phyloP scores from a whole-genome alignment of 2,888 invertebrate genomes.

The Cheilosia variabilis region DNA sequence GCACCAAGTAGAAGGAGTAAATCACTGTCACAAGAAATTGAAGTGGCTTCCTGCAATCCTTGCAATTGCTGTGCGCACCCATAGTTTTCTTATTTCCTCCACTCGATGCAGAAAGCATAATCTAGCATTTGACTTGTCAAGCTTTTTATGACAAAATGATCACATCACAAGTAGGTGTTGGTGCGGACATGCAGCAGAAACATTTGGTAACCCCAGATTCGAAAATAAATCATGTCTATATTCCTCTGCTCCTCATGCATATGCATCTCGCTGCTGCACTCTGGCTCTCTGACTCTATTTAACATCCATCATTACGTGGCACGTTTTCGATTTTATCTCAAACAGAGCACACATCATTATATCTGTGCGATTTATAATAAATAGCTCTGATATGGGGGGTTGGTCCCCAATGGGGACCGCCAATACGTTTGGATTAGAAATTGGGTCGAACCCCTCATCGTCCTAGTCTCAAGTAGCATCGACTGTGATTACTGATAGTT shows the following conservation, averaged over 20 bases:
- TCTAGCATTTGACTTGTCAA: constrained; percentile 49
- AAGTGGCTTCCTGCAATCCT: constrained; percentile 50
- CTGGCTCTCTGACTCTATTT: constrained; percentile 16
- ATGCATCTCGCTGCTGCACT: constrained; percentile 26
- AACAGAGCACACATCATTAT: constrained; percentile 51
- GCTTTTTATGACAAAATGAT: constrained; percentile 55
- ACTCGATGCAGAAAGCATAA: constrained; percentile 20
- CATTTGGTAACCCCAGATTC: constrained; percentile 50
- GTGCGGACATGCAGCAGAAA: constrained; percentile 25
- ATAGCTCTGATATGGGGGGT: constrained; percentile 21
- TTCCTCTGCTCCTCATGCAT: constrained; percentile 25
- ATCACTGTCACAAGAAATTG: constrained; percentile 59
- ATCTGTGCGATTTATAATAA: constrained; percentile 60
- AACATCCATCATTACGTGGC: constrained; percentile 62
- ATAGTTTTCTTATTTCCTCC: constrained; percentile 8
- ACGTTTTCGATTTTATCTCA: constrained; percentile 50
- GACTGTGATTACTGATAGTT: constrained; percentile 46
- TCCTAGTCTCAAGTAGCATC: constrained; percentile 28
- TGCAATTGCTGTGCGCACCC: constrained; percentile 7
- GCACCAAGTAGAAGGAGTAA: constrained; percentile 23
- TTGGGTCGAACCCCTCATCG: constrained; percentile 44
- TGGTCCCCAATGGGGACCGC: constrained; percentile 15
- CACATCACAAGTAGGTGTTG: constrained; percentile 27
- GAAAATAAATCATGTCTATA: constrained; percentile 30
- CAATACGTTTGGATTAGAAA: constrained; percentile 60